Evolutionary conservation across 2,797 vertebrate species (phyloP), one percentile per base, ranked within the genome.

Genomic region (Peromyscus eremicus): DNA sequence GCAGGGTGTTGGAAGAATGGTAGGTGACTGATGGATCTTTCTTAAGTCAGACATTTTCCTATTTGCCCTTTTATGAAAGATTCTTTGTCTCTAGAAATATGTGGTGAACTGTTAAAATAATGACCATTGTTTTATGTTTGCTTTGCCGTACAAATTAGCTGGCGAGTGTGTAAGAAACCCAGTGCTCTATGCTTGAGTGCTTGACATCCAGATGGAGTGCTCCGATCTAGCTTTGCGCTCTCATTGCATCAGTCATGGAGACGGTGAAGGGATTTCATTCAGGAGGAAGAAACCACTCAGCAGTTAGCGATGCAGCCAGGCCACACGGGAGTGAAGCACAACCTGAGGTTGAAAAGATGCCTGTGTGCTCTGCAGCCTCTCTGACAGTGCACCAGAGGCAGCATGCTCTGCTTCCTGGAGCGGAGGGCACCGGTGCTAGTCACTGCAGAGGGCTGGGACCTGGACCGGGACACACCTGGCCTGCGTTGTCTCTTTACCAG

Each of bases 41-140:
- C 73, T 87, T 21, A 89, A 94, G 37, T 91, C 64, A 92, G 81
- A 75, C 37, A n/a, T 40, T 94, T 88, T 96, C 49, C 84, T 73
- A 7, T 88, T 80, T 73, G 11, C 19, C 66, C 68, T 82, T 94
- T 96, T 57, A 40, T 82, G 62, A 89, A 96, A 93, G 19, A 6
- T 82, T 25, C 11, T n/a, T 76, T 46, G 10, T 83, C 89, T 77
- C 93, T 92, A 32, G 40, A 62, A 92, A 87, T 75, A 4, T 60
- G 66, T 52, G 70, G 23, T 55, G 87, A 81, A 84, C 6, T 80
- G 77, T n/a, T 32, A 94, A 85, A 89, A n/a, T 77, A 89, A 71
- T 77, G 21, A 60, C 71, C 49, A 34, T 89, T 70, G 75, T 71
- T 82, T 83, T 80, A 37, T 68, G 25, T 90, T 83, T 97, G 55